Evolutionary conservation across 2,888 invertebrate genomes (phyloP).

Genomic region (Ecliptopera silaceata): DNA sequence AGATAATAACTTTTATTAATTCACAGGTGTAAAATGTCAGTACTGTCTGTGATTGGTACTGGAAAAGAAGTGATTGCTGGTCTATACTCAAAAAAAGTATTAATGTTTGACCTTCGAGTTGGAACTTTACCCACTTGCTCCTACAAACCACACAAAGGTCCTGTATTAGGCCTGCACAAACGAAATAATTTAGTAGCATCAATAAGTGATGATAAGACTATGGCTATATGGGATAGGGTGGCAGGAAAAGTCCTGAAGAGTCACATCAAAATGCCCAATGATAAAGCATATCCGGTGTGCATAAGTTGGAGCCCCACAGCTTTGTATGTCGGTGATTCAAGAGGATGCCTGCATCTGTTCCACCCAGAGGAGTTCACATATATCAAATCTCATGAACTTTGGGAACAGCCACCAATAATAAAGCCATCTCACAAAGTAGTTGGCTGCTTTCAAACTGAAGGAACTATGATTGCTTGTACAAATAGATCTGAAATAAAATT

Average conservation of each 20-base stretch:
- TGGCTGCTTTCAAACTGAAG: conserved; percentile 66
- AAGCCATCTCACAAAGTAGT: conserved; percentile 69
- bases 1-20: not conserved
- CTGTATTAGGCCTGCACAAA: conserved; percentile 71
- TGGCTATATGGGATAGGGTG: conserved; percentile 82
- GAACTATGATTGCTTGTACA: conserved; percentile 71
- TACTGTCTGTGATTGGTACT: conserved; percentile 76
- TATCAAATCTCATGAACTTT: conserved; percentile 62
- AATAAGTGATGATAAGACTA: conserved; percentile 82
- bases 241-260: conserved; percentile 69
- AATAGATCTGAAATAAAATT: conserved; percentile 76
- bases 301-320: conserved; percentile 69
- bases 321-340: conserved; percentile 74
- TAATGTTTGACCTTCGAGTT: conserved; percentile 78
- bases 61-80: conserved; percentile 78
- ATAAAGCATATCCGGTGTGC: conserved; percentile 69
- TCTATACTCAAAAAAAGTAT: conserved; percentile 79
- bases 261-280: conserved; percentile 65
- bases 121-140: conserved; percentile 62
- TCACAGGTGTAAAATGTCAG: conserved; percentile 76
- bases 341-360: conserved; percentile 68
- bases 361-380: conserved; percentile 61
- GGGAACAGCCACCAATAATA: conserved; percentile 63
- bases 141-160: conserved; percentile 79
- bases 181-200: conserved; percentile 79